phyloP scores from a whole-genome alignment of 2,113 vertebrate species.

The Hippocampus guttulatus region DNA sequence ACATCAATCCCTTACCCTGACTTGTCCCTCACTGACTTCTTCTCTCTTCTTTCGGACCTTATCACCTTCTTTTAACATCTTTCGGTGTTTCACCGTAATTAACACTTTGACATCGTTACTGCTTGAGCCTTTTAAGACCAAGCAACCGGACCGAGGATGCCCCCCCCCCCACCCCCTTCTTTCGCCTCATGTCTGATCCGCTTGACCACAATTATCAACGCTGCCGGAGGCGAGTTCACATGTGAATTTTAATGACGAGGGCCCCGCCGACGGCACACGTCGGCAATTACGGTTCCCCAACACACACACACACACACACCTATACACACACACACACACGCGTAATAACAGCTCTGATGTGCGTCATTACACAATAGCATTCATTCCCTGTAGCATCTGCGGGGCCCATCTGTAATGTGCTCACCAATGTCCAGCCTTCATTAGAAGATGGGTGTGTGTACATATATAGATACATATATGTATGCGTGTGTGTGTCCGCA shows the following conservation, averaged over 20 bases:
- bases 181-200: conserved; percentile 11
- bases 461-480: background rate
- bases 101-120: background rate
- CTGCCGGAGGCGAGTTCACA: conserved; percentile 22
- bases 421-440: conserved; percentile 45
- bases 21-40: background rate
- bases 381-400: conserved; percentile 56
- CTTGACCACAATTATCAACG: conserved; percentile 42
- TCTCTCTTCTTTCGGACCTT: background rate
- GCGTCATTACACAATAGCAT: conserved; percentile 44
- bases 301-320: background rate
- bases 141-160: background rate
- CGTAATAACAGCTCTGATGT: conserved; percentile 43
- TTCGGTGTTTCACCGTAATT: background rate
- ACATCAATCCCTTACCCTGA: background rate
- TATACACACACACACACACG: background rate
- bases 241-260: conserved; percentile 35
- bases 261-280: conserved; percentile 13
- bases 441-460: conserved; percentile 22
- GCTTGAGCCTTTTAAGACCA: background rate
- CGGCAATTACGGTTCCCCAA: conserved; percentile 27
- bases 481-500: conserved; percentile 33
- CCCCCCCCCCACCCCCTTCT: background rate
- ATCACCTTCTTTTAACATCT: background rate
- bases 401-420: conserved; percentile 41